Evolutionary conservation across 2,797 vertebrate species (phyloP), one percentile per base, ranked within the genome.

Genomic region (Labeo calbasu): DNA sequence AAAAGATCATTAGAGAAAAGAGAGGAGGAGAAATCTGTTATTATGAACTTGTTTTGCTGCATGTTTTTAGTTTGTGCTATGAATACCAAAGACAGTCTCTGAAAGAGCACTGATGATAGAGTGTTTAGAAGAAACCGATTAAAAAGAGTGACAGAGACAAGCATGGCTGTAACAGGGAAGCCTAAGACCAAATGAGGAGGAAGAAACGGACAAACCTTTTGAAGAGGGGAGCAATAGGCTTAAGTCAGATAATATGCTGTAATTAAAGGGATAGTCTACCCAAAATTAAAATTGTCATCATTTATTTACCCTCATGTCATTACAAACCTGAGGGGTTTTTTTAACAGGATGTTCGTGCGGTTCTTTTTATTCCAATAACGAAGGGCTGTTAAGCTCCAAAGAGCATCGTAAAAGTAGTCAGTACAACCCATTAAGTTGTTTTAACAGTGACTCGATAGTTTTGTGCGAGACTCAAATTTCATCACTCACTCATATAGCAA

Each of bases 1-100:
- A 23, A 81, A 51, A 55, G 57, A 71, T 85, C 81, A 80, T 79
- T 83, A 70, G 48, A 77, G 48, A 80, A 83, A 76, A 84, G 79
- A 23, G 48, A 86, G 43, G 55, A 53, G 57, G 50, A 65, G 72
- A 40, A 48, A 81, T 66, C 28, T 80, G 77, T 83, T 83, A 63
- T 77, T 75, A 78, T 66, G 46, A 85, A 83, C 78, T 83, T 80
- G 53, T 65, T 81, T 81, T 70, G 53, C 43, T 28, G 28, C 19
- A 68, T 69, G 79, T 50, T 77, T 84, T 86, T 77, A 40, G 40
- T 68, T 76, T 59, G 72, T 59, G 50, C 19, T 53, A 6, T 83
- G 50, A 72, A 76, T 80, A 80, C 59, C 14, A 84, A 36, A 81
- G 21, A 28, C 53, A 57, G 32, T 83, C 23, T 81, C 43, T 82